A percentile compares a stretch with the other conserved stretches of the same genome.
phyloP scores from a whole-genome alignment of 2,888 invertebrate genomes.

The Lithophane socia region DNA sequence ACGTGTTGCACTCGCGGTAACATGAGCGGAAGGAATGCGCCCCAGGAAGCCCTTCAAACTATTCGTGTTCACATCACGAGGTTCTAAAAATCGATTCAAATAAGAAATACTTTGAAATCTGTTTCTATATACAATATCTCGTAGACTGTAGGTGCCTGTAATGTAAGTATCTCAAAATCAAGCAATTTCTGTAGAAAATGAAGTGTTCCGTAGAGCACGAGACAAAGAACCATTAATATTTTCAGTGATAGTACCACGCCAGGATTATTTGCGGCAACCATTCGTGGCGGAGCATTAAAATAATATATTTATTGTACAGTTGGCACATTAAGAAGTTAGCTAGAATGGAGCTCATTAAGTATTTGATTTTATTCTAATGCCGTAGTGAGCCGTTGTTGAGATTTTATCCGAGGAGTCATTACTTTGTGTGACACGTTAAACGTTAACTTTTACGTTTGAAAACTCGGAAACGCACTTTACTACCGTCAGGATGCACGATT shows the following conservation, averaged over 20 bases:
- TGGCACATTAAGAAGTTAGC: conserved; percentile 68
- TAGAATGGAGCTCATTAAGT: conserved; percentile 73
- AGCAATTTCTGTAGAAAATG: conserved; percentile 50
- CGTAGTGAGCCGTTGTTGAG: conserved; percentile 51
- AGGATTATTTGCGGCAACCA: conserved; percentile 59
- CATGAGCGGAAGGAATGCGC: conserved; percentile 77
- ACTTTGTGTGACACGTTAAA: conserved; percentile 33
- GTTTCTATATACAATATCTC: conserved; percentile 30
- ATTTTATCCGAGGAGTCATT: conserved; percentile 69
- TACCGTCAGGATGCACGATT: conserved; percentile 37
- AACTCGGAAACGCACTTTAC: conserved; percentile 61
- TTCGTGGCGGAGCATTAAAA: conserved; percentile 61
- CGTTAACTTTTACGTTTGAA: conserved; percentile 48
- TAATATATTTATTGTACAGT: conserved; percentile 60
- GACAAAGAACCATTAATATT: conserved; percentile 69
- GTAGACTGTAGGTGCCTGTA: conserved; percentile 5
- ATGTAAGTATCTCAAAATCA: conserved; percentile 21
- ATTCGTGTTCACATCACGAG: conserved; percentile 63
- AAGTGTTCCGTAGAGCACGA: conserved; percentile 38
- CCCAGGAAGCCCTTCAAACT: conserved; percentile 73
- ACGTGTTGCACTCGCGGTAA: conserved; percentile 72
- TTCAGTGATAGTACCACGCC: conserved; percentile 55
- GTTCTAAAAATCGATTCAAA: conserved; percentile 55
- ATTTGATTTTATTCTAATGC: conserved; percentile 76
- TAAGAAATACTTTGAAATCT: conserved; percentile 27